Evolutionary conservation across 23 tunicate species (phyloP).

Genomic region (Corella eumyota): DNA sequence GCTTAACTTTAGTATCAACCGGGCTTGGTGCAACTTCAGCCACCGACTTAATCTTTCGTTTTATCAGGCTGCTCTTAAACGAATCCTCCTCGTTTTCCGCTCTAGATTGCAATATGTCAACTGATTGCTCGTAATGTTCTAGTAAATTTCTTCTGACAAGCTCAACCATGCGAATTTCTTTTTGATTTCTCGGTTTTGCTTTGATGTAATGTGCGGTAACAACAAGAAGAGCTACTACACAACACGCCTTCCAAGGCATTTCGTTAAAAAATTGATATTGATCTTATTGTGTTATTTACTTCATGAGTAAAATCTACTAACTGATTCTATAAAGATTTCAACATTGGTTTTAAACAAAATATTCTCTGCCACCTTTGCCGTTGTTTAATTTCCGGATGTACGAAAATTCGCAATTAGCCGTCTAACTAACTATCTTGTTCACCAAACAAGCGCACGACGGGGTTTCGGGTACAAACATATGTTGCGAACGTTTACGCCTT

Average conservation of each 20-base stretch:
- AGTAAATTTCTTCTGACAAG: conserved; percentile 1
- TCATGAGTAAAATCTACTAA: too few species aligned
- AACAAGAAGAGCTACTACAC: neutral
- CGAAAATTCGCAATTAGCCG: conserved; percentile 6
- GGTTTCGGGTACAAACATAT: neutral
- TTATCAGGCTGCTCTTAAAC: neutral
- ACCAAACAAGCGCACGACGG: neutral
- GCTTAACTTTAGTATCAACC: conserved; percentile 16
- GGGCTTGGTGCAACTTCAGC: neutral
- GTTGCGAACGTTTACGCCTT: too few species aligned
- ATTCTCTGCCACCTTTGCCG: too few species aligned
- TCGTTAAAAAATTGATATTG: too few species aligned
- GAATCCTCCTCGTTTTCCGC: neutral
- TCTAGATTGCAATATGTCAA: too few species aligned
- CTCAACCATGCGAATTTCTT: conserved; percentile 10
- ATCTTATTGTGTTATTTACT: too few species aligned
- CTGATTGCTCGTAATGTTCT: neutral
- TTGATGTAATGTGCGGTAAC: neutral
- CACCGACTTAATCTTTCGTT: neutral
- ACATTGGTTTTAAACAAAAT: too few species aligned
- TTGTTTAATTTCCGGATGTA: conserved; percentile 7
- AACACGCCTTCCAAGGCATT: too few species aligned
- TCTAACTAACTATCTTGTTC: neutral
- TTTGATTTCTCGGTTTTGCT: conserved; percentile 4
- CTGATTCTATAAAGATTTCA: too few species aligned